Evolutionary conservation across 2,113 vertebrate genomes (phyloP).

Genomic region (Dicaeum eximium): DNA sequence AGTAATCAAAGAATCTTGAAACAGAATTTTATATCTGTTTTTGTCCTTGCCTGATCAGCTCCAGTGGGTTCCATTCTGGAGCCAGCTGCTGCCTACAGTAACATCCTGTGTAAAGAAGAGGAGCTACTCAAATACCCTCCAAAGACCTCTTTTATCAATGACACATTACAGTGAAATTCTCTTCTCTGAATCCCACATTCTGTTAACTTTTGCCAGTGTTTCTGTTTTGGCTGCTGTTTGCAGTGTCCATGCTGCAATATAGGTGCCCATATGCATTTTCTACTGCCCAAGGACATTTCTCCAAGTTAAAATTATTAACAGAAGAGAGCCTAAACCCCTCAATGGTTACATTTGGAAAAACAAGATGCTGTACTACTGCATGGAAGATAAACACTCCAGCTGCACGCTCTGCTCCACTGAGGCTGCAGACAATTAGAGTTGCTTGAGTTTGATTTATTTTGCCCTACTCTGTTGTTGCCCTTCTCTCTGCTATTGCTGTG

Average conservation of each 20-base stretch:
- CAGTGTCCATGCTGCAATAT: background rate
- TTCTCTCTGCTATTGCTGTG: background rate
- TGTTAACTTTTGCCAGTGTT: background rate
- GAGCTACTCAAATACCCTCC: background rate
- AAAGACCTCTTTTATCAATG: background rate
- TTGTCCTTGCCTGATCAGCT: background rate
- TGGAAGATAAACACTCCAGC: background rate
- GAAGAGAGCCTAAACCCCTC: background rate
- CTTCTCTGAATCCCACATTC: background rate
- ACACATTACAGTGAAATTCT: background rate
- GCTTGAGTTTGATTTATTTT: background rate
- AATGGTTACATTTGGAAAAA: background rate
- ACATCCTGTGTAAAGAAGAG: background rate
- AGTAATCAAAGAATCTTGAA: background rate
- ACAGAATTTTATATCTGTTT: background rate
- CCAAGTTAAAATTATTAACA: background rate
- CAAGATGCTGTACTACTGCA: background rate
- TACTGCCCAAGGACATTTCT: background rate
- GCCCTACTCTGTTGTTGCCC: background rate
- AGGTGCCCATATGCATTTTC: background rate
- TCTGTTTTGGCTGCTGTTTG: background rate
- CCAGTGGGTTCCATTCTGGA: background rate
- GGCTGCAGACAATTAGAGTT: background rate
- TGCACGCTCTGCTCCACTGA: background rate
- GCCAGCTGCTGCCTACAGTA: background rate